Evolutionary conservation across 2,888 invertebrate species (phyloP), one percentile per base, ranked within the genome.

Genomic region (Archips xylosteana): DNA sequence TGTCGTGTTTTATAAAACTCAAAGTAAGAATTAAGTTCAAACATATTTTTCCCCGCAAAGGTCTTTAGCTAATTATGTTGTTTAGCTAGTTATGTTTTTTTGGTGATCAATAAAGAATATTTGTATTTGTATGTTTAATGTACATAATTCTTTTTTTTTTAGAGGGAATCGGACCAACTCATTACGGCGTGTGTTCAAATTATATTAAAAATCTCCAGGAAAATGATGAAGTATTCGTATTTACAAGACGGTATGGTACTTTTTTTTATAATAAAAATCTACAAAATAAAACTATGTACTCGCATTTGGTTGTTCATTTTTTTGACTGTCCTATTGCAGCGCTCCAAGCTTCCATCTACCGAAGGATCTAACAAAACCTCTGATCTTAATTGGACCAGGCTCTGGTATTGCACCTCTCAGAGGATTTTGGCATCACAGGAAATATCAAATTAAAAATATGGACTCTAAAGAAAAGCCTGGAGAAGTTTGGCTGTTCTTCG

Each of bases 351-450:
- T 98, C 91, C 97, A 98, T 85, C 95, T 98, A 91, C 99, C 99
- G 3, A 94, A 95, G 75, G 96, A 98, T 81, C 87, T 95, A 54
- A 95, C 95, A 54, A 95, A 95, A 64, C 98, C 99, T 0, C 95
- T 98, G 49, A 96, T 99, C 72, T 92, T 99, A 83, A 97, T 99
- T 15, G 98, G 98, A 0, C 98, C 98, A 0, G 97, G 99, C 34
- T 98, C 99, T 0, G 99, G 99, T 2, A 98, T 99, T 60, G 99
- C 99, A 0, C 99, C 99, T 0, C 99, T 99, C 89, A 95, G 98
- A 86, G 97, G 97, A 12, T 99, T 99, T 85, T 99, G 98, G 99
- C 97, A 98, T 85, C 98, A 99, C 82, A 95, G 97, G 75, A 84
- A 85, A 75, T 81, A 85, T 59, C 86, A 87, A 70, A 85, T 89